Base-by-base conservation (phyloP, 2,113 vertebrate genomes). In the Glaucidium brasilianum region DNA sequence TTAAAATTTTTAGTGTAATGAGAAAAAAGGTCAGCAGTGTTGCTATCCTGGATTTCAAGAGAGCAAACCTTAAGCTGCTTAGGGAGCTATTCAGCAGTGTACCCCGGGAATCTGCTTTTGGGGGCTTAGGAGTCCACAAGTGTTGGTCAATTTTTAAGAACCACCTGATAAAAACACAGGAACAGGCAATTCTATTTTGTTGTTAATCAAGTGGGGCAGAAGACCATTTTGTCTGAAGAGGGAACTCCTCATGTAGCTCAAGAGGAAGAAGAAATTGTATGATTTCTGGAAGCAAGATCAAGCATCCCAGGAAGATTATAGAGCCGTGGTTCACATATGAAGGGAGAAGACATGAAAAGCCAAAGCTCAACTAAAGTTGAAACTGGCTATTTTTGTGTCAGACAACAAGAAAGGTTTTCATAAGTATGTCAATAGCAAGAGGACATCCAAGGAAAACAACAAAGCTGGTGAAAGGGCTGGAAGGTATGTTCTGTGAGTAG, bases 91-190 rank as follows among this genome's bases (percentile, higher is more conserved):
- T 22, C 69, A 63, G 14, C 41, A 77, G 39, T 32, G 35, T 62
- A 14, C 20, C 7, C 25, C 49, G 14, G 11, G 17, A 69, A 41
- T 47, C 37, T 76, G 12, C 10, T 68, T 75, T 67, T 59, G 37
- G 10, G 34, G 5, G 3, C 56, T n/a, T 53, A 47, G 13, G 47
- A 11, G 11, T 56, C 30, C 29, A 27, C 0, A 1, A 39, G 7
- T 68, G 15, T 37, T n/a, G 23, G 12, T n/a, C 13, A 49, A 52
- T 64, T 64, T 49, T n/a, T 80, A 66, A 66, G 30, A 43, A 15
- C 5, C 10, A 49, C n/a, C 23, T 63, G 41, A 55, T 63, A 55
- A 39, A 63, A 71, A 26, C 59, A 73, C 29, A 37, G 29, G 11
- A 69, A 11, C 9, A 39, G 41, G 19, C 22, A 52, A 53, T 53